These are phyloP conservation scores for Bicyclus anynana DNA, from an alignment of 1,140 invertebrate genomes.

Conservation along the genomic window DNA sequence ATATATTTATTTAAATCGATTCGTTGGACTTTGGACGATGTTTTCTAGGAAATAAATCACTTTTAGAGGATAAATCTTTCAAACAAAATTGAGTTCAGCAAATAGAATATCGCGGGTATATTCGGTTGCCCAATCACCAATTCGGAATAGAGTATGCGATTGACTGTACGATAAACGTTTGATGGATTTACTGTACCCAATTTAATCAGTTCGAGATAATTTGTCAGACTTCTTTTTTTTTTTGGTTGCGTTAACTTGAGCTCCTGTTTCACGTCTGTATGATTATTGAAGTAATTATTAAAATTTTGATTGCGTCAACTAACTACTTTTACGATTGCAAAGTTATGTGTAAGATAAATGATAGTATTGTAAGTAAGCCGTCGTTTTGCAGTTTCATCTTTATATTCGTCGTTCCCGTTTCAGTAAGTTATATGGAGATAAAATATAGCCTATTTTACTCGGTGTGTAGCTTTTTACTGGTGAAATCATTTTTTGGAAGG, in stretches of 20 bases:
- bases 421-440: no score
- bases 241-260: not conserved
- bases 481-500: no score
- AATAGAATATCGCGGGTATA: constrained; percentile 7
- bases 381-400: no score
- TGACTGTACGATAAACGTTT: constrained; percentile 29
- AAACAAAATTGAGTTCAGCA: constrained; percentile 2
- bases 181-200: constrained; percentile 33
- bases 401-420: no score
- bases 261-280: constrained; percentile 4
- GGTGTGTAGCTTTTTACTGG: no score
- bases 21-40: no score
- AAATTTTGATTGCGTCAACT: not conserved
- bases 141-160: constrained; percentile 31
- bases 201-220: constrained; percentile 31
- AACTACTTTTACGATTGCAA: not conserved
- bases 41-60: no score
- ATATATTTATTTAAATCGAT: no score
- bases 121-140: constrained; percentile 26
- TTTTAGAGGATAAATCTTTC: not conserved
- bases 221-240: constrained; percentile 29
- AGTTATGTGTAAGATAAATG: not conserved
- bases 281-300: constrained; percentile 8
- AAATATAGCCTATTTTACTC: no score
- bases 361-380: no score